A percentile compares a stretch with the other conserved stretches of the same genome.
phyloP scores from a whole-genome alignment of 2,888 invertebrate species.

The Teleiodes luculella region DNA sequence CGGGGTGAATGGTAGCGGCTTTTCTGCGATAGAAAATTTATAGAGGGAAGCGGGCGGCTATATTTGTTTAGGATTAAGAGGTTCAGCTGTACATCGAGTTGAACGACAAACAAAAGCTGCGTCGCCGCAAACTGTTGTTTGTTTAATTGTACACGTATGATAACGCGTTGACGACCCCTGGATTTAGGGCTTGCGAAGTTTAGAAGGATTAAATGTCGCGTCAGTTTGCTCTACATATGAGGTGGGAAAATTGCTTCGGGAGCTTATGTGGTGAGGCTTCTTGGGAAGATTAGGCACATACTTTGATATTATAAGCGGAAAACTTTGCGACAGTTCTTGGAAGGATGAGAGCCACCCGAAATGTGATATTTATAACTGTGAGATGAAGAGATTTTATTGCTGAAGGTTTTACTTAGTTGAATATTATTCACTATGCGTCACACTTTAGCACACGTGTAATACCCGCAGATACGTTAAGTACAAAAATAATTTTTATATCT shows the following conservation, averaged over 20 bases:
- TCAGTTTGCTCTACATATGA: conserved; percentile 35
- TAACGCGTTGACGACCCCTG: conserved; percentile 55
- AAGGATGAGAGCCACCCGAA: too few relatives aligned
- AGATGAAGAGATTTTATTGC: too few relatives aligned
- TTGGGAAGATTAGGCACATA: background rate
- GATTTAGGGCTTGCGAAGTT: conserved; percentile 42
- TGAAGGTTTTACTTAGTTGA: too few relatives aligned
- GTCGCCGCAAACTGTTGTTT: conserved; percentile 67
- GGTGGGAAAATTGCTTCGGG: conserved; percentile 36
- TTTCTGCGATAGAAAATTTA: conserved; percentile 54
- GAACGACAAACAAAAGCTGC: conserved; percentile 69
- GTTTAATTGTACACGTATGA: conserved; percentile 70
- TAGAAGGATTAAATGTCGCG: conserved; percentile 43
- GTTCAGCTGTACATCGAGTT: conserved; percentile 60
- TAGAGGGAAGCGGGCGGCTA: conserved; percentile 41
- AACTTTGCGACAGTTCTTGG: background rate
- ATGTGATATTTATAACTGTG: too few relatives aligned
- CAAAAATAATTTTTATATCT: too few relatives aligned
- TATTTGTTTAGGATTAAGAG: conserved; percentile 76
- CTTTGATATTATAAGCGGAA: background rate
- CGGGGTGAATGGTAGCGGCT: conserved; percentile 43
- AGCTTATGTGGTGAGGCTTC: conserved; percentile 20
- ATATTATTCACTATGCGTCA: too few relatives aligned
- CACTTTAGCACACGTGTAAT: too few relatives aligned
- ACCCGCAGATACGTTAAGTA: too few relatives aligned